Evolutionary conservation across 35 echinoderm and acorn worm species (phyloP).

Genomic region (Lytechinus variegatus): DNA sequence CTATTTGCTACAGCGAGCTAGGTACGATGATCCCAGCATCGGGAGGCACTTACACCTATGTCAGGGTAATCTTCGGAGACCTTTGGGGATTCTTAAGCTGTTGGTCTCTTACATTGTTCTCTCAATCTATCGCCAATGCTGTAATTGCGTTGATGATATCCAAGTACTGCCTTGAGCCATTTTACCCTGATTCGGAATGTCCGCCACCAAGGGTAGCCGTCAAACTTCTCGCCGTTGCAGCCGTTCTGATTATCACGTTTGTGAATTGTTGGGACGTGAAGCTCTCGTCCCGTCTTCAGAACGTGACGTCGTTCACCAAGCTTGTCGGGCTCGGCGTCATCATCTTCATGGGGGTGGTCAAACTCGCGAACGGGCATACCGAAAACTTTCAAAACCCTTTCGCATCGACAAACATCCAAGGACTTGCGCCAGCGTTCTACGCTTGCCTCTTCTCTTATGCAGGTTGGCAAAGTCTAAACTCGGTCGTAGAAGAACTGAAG

Average conservation of each 20-base stretch:
- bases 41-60: constrained; percentile 30
- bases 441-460: constrained; percentile 11
- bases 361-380: constrained; percentile 16
- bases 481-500: constrained; percentile 17
- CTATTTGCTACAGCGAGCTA: constrained; percentile 26
- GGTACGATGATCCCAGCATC: constrained; percentile 37
- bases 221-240: neutral
- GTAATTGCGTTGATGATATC: neutral
- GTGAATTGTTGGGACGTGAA: constrained; percentile 41
- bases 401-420: neutral
- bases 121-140: neutral
- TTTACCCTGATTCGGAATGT: constrained; percentile 5
- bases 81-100: neutral
- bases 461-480: neutral
- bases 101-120: neutral
- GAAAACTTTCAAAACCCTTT: neutral
- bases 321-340: constrained; percentile 38
- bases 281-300: constrained; percentile 21
- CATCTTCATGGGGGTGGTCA: constrained; percentile 43
- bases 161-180: neutral
- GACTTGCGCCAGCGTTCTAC: constrained; percentile 8
- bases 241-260: neutral
- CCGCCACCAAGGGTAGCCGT: neutral
- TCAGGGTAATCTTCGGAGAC: neutral
- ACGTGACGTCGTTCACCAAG: constrained; percentile 25